These are phyloP conservation scores for Myodes glareolus DNA, from an alignment of 2,113 vertebrate genomes.

Conservation along the genomic window DNA sequence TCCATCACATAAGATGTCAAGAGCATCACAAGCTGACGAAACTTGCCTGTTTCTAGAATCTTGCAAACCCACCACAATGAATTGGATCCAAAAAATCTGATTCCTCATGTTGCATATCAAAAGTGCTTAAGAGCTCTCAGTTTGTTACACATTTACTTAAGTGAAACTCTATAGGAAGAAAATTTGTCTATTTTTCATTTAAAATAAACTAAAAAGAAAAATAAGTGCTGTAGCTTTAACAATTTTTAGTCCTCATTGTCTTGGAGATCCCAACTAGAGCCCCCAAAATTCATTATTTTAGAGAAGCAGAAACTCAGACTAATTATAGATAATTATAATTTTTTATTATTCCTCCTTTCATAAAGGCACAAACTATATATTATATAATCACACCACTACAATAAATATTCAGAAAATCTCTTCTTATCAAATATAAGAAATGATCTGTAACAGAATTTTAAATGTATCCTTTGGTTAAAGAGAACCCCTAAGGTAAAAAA, in stretches of 20 bases:
- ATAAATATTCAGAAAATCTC: background rate
- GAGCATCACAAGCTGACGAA: background rate
- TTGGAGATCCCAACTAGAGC: background rate
- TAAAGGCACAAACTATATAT: background rate
- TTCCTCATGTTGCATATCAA: background rate
- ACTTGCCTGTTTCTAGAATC: background rate
- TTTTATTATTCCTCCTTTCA: background rate
- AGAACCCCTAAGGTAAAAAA: background rate
- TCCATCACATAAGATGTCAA: background rate
- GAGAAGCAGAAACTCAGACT: background rate
- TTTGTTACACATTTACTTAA: conserved; percentile 10
- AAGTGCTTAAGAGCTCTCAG: background rate
- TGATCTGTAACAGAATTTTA: background rate
- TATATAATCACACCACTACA: background rate
- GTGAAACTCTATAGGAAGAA: background rate
- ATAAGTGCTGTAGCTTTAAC: background rate
- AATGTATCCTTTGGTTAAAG: background rate
- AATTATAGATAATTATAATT: background rate
- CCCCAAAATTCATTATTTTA: background rate
- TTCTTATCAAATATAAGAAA: background rate
- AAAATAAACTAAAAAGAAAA: background rate
- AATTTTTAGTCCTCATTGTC: background rate
- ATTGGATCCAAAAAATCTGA: background rate
- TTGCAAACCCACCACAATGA: background rate
- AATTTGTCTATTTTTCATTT: background rate